Evolutionary conservation across 2,113 vertebrate genomes (phyloP).

Genomic region (Cardinalis cardinalis): DNA sequence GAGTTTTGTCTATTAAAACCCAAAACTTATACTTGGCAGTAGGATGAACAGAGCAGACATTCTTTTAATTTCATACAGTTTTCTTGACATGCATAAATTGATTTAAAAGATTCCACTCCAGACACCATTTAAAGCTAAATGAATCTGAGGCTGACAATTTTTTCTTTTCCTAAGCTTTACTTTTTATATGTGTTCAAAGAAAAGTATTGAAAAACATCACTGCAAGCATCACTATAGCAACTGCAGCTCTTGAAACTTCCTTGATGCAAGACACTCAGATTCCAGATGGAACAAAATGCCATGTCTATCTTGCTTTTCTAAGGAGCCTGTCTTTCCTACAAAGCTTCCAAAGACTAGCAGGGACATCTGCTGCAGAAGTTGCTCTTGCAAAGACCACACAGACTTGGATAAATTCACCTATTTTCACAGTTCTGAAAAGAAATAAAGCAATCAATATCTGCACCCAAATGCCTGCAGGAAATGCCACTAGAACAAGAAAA

Average conservation of each 20-base stretch:
- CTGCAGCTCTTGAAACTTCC: conserved; percentile 37
- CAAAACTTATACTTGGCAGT: background rate
- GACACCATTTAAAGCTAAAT: conserved; percentile 9
- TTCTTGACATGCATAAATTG: background rate
- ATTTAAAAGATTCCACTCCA: background rate
- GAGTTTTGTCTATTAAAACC: background rate
- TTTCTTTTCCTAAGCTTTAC: conserved; percentile 34
- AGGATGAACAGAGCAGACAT: background rate
- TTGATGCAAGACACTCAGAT: background rate
- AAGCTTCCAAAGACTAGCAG: conserved; percentile 13
- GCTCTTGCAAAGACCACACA: conserved; percentile 1
- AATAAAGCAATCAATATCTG: background rate
- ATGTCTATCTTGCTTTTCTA: conserved; percentile 36
- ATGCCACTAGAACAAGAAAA: background rate
- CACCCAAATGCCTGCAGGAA: background rate
- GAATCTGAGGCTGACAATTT: background rate
- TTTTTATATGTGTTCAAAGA: conserved; percentile 22
- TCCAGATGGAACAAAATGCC: conserved; percentile 55
- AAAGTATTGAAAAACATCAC: conserved; percentile 31
- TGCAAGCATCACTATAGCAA: conserved; percentile 56
- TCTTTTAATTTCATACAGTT: background rate
- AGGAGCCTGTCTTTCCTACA: conserved; percentile 11
- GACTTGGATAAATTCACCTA: background rate
- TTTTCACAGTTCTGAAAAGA: background rate
- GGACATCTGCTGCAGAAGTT: conserved; percentile 27